Conservation (phyloP, 2,888 invertebrate species). For the Pristionchus entomophagus region DNA sequence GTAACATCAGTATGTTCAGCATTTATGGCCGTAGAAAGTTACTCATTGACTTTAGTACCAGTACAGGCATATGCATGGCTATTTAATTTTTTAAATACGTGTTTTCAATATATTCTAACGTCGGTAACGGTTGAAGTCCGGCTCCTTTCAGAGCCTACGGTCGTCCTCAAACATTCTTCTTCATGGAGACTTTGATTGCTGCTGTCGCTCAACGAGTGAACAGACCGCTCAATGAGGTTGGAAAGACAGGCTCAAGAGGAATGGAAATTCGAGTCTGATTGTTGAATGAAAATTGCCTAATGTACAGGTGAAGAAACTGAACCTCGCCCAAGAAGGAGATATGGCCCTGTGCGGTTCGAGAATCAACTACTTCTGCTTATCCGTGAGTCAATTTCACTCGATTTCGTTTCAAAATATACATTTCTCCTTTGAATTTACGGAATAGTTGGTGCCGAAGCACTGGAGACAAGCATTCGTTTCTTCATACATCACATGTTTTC, state of each 20-base stretch:
- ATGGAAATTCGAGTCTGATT: too few species aligned
- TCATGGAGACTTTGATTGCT: slow-evolving; percentile 85
- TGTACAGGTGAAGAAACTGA: slow-evolving; percentile 38
- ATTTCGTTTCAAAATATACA: background rate
- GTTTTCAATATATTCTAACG: background rate
- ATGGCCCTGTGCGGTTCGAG: background rate
- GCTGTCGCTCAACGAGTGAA: slow-evolving; percentile 85
- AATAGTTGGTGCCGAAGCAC: background rate
- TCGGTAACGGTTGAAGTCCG: too few species aligned
- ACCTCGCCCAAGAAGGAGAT: slow-evolving; percentile 29
- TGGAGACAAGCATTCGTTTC: background rate
- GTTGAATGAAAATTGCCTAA: too few species aligned
- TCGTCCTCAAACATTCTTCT: slow-evolving; percentile 90
- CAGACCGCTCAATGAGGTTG: slow-evolving; percentile 82
- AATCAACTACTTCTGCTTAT: slow-evolving; percentile 26
- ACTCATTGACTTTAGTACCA: too few species aligned
- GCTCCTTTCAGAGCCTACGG: slow-evolving; percentile 88
- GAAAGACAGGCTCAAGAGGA: slow-evolving; percentile 63
- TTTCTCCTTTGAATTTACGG: too few species aligned
- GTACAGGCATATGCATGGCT: too few species aligned
- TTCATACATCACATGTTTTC: slow-evolving; percentile 55
- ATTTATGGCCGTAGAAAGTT: too few species aligned
- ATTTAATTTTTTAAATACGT: too few species aligned
- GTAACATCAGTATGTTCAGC: too few species aligned
- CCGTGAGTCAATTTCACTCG: background rate